phyloP scores from a whole-genome alignment of 2,797 vertebrate species.

The Pseudochromis fuscus region DNA sequence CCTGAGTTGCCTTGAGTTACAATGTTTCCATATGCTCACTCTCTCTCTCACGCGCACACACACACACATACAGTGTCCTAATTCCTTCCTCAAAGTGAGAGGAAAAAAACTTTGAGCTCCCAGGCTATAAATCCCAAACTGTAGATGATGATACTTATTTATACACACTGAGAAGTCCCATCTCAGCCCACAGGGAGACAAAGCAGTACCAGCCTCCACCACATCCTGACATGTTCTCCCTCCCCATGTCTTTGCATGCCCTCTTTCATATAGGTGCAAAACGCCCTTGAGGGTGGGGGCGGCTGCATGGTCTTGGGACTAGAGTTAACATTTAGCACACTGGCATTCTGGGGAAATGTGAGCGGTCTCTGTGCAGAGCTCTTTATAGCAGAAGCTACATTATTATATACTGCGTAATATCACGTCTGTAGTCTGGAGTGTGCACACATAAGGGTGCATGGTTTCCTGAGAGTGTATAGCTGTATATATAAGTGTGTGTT shows the following conservation, averaged over 20 bases:
- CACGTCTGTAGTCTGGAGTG: constrained; percentile 1
- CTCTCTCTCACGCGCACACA: constrained; percentile 22
- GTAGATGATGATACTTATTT: constrained; percentile 62
- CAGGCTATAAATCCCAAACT: constrained; percentile 55
- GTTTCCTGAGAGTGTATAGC: neutral
- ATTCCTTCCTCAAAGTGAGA: constrained; percentile 56
- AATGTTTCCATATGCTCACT: constrained; percentile 50
- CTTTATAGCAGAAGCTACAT: constrained; percentile 31
- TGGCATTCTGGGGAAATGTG: constrained; percentile 42
- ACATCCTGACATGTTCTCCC: constrained; percentile 34
- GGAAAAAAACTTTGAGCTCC: constrained; percentile 46
- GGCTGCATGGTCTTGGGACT: constrained; percentile 36
- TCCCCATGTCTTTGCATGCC: constrained; percentile 37
- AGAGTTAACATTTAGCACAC: constrained; percentile 55
- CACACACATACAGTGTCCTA: constrained; percentile 45
- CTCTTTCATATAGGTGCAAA: constrained; percentile 37
- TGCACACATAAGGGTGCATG: too few relatives aligned
- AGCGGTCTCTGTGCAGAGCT: constrained; percentile 20
- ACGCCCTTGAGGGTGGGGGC: constrained; percentile 45
- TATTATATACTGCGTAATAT: constrained; percentile 41
- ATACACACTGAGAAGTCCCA: constrained; percentile 50
- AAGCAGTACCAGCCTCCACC: constrained; percentile 17
- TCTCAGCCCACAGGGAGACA: constrained; percentile 34
- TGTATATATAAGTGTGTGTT: neutral
- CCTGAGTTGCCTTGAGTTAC: constrained; percentile 60